Base-by-base conservation (phyloP, 1,140 invertebrate species). In the Zaprionus ghesquierei region DNA sequence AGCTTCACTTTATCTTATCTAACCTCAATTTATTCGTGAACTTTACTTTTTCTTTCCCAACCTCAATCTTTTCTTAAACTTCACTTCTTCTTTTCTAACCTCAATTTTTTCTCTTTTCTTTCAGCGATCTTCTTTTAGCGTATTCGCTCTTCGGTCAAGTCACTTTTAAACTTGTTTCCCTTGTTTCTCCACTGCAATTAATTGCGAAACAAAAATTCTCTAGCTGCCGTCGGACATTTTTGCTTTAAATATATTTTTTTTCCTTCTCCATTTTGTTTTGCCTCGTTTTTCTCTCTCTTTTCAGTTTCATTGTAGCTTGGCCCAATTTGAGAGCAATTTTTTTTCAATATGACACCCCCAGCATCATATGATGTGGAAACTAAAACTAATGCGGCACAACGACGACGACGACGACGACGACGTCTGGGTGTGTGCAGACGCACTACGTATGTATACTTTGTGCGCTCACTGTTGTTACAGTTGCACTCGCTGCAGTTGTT, bases 281-380 rank as follows among this genome's bases (percentile, higher is more conserved):
- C 38, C 9, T 33, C 53, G 31, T 71, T 31, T 44, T 53, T 35
- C 18, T 35, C 18, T 13, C 6, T n/a, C 5, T 6, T 38, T 69
- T 53, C 3, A 10, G 38, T 51, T 64, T 56, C 27, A 10, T 31
- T 54, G 22, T 53, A 60, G 82, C 61, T 76, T 86, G 81, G 63
- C 75, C 81, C 81, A 86, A 86, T 86, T 86, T 73, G 68, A 81
- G 81, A 87, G 75, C 82, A 78, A 86, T 86, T 86, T 81, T 85
- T 86, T 86, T 54, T 79, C 81, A 87, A 87, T 86, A 87, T 86
- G 82, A 87, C 81, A 86, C 79, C 78, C 81, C 66, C 81, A 86
- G 81, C 81, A 60, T 75, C 81, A 81, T 81, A 71, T 86, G 78
- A 86, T 78, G 81, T 73, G 78, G 64, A 87, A 86, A 86, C 75